Evolutionary conservation across 2,113 vertebrate genomes (phyloP), one percentile per base, ranked within the genome.

Genomic region (Pionites leucogaster): DNA sequence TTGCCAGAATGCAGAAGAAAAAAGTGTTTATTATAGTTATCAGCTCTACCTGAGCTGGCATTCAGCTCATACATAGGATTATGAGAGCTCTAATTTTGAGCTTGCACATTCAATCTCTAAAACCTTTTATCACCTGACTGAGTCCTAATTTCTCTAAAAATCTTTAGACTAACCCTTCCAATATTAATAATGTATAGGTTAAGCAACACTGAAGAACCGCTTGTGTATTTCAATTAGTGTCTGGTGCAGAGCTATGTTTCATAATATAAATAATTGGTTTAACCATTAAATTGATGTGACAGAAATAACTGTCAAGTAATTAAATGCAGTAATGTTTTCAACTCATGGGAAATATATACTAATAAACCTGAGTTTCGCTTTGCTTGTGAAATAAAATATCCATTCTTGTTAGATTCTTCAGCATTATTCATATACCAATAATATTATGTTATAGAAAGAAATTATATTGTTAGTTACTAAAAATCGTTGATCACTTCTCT

Each of bases 221-320:
- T 93, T 92, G 65, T 91, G 80, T 62, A 90, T 93, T 97, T 95
- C 94, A 97, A 93, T 98, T 96, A 97, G 74, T 68, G 42, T 88
- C 85, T 91, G 82, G 35, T 93, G 71, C 70, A 96, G 78, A 97
- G 75, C 84, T 95, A 55, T 93, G 35, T 96, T 98, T 97, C 88
- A 79, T 91, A 97, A 98, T 94, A 96, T 87, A 97, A 97, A 96
- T 97, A 97, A 97, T 97, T 97, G 92, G 78, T 96, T 97, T 98
- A 97, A 97, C 91, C 84, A 86, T 95, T 97, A 96, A 96, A 97
- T 94, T 97, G 95, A 92, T 97, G 70, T 97, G 97, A 97, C 94
- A 97, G 91, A 97, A 98, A 96, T 97, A 97, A 97, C 94, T 97
- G 86, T 96, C 72, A 96, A 72, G 87, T 79, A 98, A 97, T 98